phyloP scores from a whole-genome alignment of 2,888 invertebrate genomes.

The Trichacis sp. region DNA sequence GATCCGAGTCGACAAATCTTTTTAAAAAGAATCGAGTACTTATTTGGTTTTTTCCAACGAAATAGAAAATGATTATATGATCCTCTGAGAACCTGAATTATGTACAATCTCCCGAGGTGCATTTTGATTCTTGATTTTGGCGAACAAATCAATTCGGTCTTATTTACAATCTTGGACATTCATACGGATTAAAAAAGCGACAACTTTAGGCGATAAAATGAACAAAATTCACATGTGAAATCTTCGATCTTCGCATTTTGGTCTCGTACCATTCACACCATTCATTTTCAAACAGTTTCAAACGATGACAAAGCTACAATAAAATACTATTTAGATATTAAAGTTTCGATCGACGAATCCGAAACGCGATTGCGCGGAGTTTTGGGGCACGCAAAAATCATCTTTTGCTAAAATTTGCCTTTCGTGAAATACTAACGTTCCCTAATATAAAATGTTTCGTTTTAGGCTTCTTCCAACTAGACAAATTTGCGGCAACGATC shows the following conservation, averaged over 20 bases:
- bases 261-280: not conserved
- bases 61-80: too few species aligned
- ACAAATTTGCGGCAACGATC: slow-evolving; percentile 8
- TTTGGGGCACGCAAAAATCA: too few species aligned
- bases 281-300: slow-evolving; percentile 13
- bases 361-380: slow-evolving; percentile 26
- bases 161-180: slow-evolving; percentile 30
- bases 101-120: slow-evolving; percentile 4
- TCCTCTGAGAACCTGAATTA: slow-evolving; percentile 6
- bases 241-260: too few species aligned
- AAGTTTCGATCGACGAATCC: slow-evolving; percentile 35
- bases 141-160: not conserved
- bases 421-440: slow-evolving; percentile 42
- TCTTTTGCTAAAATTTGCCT: slow-evolving; percentile 33
- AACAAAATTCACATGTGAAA: too few species aligned
- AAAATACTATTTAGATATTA: slow-evolving; percentile 38
- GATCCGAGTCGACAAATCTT: too few species aligned
- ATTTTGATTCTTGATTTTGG: not conserved
- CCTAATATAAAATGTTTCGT: slow-evolving; percentile 42
- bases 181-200: not conserved
- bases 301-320: slow-evolving; percentile 33
- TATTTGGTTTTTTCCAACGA: too few species aligned
- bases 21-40: too few species aligned
- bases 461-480: slow-evolving; percentile 42
- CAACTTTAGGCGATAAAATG: too few species aligned